phyloP scores from a whole-genome alignment of 2,888 invertebrate species.

The Euplagia quadripunctaria region DNA sequence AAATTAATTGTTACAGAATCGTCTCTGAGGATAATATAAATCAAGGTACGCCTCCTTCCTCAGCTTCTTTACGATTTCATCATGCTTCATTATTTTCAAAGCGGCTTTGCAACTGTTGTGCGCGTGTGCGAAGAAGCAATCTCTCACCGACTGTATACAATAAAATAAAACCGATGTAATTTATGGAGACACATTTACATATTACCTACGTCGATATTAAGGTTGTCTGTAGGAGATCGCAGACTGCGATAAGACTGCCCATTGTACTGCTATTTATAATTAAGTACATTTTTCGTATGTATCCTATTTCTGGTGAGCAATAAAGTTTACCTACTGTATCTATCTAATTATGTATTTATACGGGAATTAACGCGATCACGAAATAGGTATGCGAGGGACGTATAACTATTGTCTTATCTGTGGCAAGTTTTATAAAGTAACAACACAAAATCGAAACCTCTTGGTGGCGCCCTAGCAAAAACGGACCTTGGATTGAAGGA shows the following conservation, averaged over 20 bases:
- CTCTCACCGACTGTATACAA: conserved; percentile 76
- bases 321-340: too few species aligned
- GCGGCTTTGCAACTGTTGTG: conserved; percentile 85
- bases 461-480: not conserved
- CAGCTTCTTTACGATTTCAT: conserved; percentile 81
- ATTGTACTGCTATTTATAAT: too few species aligned
- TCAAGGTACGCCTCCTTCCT: conserved; percentile 83
- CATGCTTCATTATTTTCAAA: conserved; percentile 81
- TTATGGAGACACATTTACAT: not conserved
- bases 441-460: not conserved
- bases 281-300: too few species aligned
- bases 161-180: not conserved
- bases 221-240: too few species aligned
- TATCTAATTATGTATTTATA: too few species aligned
- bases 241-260: too few species aligned
- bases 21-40: conserved; percentile 80
- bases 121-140: conserved; percentile 84
- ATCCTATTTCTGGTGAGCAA: too few species aligned
- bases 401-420: too few species aligned
- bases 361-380: too few species aligned
- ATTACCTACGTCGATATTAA: too few species aligned
- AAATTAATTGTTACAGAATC: conserved; percentile 60
- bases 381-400: too few species aligned
- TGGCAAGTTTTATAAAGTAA: not conserved
- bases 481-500: not conserved